Base-by-base conservation (phyloP, 1,140 invertebrate genomes). In the honey bee (Apis mellifera) region DNA sequence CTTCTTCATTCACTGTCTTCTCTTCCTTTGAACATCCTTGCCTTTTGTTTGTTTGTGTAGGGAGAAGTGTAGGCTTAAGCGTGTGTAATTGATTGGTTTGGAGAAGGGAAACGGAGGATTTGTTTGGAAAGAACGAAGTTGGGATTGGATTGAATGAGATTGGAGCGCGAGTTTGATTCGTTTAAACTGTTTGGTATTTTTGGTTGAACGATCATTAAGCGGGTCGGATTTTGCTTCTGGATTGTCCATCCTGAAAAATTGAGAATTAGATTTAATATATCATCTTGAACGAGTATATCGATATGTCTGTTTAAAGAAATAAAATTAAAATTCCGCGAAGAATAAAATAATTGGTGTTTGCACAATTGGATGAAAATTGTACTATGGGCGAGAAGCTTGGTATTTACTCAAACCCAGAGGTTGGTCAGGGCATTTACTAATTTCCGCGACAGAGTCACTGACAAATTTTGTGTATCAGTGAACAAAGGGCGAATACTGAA, bases 391-490 rank as follows among this genome's bases (percentile, higher is more conserved):
- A 57, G 55, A 26, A 55, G 21, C 2, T 12, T 50, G 1, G 13
- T n/a, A 7, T 64, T 82, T 82, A 50, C 54, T 71, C 75, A 32
- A 15, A 70, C 32, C 9, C 32, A 7, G 9, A 5, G 52, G 75
- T 42, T 4, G 83, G 72, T 75, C 59, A 57, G 12, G 9, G 54
- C 73, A 21, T 15, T 74, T 65, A 69, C 66, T 82, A 77, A 54
- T 64, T 64, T 65, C 8, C n/a, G 11, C 50, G 21, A 82, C 72
- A 55, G 83, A 79, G 86, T 85, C 78, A 80, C 84, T 86, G 85
- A 89, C 87, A 90, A 90, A 90, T 90, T 89, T 90, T 73, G 80
- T 81, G 76, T 90, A 86, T 90, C 85, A 80, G 59, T 79, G 87
- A 83, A 90, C 89, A 89, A 88, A 90, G 76, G 84, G 68, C 68